phyloP scores from a whole-genome alignment of 1,140 invertebrate species.

The Myzus persicae region DNA sequence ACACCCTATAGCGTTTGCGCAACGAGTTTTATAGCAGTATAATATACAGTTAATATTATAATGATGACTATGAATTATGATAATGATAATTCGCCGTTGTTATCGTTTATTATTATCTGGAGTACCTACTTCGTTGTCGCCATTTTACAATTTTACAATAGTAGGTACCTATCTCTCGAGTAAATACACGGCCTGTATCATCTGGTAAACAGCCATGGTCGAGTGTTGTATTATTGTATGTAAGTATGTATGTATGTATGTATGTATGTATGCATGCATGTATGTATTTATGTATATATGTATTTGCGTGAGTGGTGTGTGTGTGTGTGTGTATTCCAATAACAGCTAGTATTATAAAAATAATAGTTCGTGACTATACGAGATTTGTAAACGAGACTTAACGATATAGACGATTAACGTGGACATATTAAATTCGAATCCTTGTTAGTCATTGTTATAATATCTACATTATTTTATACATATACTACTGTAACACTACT shows the following conservation, averaged over 20 bases:
- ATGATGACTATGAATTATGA: not conserved
- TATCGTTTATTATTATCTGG: not conserved
- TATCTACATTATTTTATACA: conserved; percentile 4
- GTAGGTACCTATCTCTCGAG: no score
- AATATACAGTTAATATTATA: not conserved
- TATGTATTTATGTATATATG: not conserved
- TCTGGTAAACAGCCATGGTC: not conserved
- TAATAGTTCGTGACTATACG: not conserved
- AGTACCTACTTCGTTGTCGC: not conserved
- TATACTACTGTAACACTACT: not conserved
- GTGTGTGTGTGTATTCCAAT: not conserved
- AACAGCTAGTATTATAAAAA: conserved; percentile 2
- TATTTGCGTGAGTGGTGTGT: no score
- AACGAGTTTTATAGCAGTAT: not conserved
- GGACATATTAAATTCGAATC: not conserved
- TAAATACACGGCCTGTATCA: not conserved
- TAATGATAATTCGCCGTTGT: not conserved
- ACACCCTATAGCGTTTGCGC: not conserved
- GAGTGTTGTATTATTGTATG: not conserved
- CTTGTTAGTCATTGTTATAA: conserved; percentile 3
- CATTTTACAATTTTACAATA: conserved; percentile 5
- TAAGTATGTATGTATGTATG: no score
- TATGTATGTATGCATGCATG: no score
- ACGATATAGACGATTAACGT: not conserved
- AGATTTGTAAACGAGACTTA: conserved; percentile 2